Base-by-base conservation (phyloP, 2,888 invertebrate genomes). In the Aleiodes alternator region DNA sequence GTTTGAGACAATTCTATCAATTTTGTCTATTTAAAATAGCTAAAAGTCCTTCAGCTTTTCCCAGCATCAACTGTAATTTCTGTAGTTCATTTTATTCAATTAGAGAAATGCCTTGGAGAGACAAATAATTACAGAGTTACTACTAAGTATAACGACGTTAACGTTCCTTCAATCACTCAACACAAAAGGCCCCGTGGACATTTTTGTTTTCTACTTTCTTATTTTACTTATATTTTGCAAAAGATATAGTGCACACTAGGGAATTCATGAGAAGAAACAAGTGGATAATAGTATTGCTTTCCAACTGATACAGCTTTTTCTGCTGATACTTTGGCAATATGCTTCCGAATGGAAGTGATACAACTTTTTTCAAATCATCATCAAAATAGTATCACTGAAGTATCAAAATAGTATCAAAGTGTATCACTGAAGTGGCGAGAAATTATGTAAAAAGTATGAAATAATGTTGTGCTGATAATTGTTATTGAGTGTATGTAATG, bases 151-250 rank as follows among this genome's bases (percentile, higher is more conserved):
- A 64, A 64, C 64, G 43, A 14, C 64, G 64, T 23, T 43, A 48
- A 64, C 43, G 43, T 48, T 23, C 64, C 64, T 3, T 43, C 43
- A 43, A 64, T 64, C 43, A 48, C 64, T 64, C 64, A 64, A 16
- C 43, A 48, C 43, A 48, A 16, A 64, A 64, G 48, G 48, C 43
- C 64, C 64, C 64, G n/a, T 64, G 64, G 64, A 64, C 48, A 64
- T 8, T 7, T 43, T 16, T 43, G 64, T 64, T 16, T 43, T 16
- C 43, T 48, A 48, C 64, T 64, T 64, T 34, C 43, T 64, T 64
- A 64, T 64, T 43, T 48, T 43, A 64, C 64, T 23, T 14, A 61
- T 61, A 64, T 64, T 64, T 8, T 64, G 23, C 64, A 12, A 43
- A 43, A 14, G 48, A 64, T 64, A 64, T 34, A 43, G 61, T 38